These are phyloP conservation scores for Zaprionus tsacasi DNA, from an alignment of 1,140 invertebrate genomes.

Conservation along the genomic window DNA sequence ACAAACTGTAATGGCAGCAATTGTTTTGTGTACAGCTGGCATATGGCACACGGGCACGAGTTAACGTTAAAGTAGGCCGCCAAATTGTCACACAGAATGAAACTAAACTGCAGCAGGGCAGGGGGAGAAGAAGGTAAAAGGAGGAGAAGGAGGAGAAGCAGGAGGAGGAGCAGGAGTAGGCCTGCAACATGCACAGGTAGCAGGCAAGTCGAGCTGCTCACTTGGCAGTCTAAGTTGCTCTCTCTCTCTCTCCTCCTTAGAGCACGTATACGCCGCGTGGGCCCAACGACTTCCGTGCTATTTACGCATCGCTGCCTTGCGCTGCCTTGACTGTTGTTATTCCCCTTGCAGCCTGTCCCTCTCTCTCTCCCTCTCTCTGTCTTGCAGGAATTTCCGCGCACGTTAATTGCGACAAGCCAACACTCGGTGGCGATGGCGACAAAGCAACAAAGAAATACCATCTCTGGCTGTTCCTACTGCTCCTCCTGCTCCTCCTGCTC, in stretches of 20 bases:
- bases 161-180: neutral
- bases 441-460: slow-evolving; percentile 68
- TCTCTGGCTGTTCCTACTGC: slow-evolving; percentile 35
- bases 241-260: slow-evolving; percentile 38
- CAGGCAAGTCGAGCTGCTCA: no score
- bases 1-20: slow-evolving; percentile 81
- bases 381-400: slow-evolving; percentile 78
- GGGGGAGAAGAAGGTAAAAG: no score
- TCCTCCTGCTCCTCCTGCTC: neutral
- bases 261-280: slow-evolving; percentile 66
- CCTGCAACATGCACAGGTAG: slow-evolving; percentile 20
- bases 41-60: slow-evolving; percentile 67
- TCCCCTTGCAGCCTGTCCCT: slow-evolving; percentile 11
- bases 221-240: slow-evolving; percentile 29
- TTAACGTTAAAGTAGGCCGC: slow-evolving; percentile 75
- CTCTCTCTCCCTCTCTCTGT: slow-evolving; percentile 13
- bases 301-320: slow-evolving; percentile 69
- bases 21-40: slow-evolving; percentile 63
- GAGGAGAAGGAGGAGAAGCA: neutral
- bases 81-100: slow-evolving; percentile 61
- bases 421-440: slow-evolving; percentile 32
- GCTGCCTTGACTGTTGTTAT: slow-evolving; percentile 4
- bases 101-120: slow-evolving; percentile 44
- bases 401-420: slow-evolving; percentile 81
- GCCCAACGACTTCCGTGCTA: slow-evolving; percentile 75